Evolutionary conservation across 2,888 invertebrate species (phyloP), one percentile per base, ranked within the genome.

Genomic region (Machimus rusticus): DNA sequence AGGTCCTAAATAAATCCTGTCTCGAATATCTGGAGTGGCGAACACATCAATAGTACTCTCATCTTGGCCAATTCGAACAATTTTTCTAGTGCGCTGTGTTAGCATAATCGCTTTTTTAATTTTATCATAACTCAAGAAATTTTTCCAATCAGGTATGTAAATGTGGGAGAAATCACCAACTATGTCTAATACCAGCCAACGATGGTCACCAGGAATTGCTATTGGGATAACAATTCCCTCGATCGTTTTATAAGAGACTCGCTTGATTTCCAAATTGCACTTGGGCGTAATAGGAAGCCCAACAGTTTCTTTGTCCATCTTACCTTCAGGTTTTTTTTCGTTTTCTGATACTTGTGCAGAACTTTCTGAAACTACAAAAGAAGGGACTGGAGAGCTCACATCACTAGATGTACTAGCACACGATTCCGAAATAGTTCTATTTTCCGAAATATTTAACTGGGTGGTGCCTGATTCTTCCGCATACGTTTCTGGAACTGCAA

Each of bases 111-210:
- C 89, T 82, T 91, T 90, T 88, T 92, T 90, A 55, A 93, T 92
- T 5, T 92, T 90, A 88, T 92, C 91, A 76, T 91, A 87, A 0
- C 92, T 92, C 14, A 93, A 90, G 88, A 92, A 90, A 86, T 91
- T 91, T n/a, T 90, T 90, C 88, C 92, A 91, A 3, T 91, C 90
- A 1, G 92, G 92, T 19, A 93, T 91, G 78, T 91, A 93, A 79
- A 93, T 92, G 87, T 93, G 92, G 5, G 93, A 92, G 86, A 93
- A 93, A 89, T 93, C 93, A 87, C 91, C 91, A 23, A 89, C 90
- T 3, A 93, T 89, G 74, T 91, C 91, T 2, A 93, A 88, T 19
- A 93, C 91, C 5, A 92, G 90, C 93, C 93, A 93, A 43, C 91
- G 91, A 88, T 92, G 92, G 88, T 92, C 91, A 0, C 89, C 78